phyloP scores from a whole-genome alignment of 1,140 invertebrate species.

The Fopius arisanus region DNA sequence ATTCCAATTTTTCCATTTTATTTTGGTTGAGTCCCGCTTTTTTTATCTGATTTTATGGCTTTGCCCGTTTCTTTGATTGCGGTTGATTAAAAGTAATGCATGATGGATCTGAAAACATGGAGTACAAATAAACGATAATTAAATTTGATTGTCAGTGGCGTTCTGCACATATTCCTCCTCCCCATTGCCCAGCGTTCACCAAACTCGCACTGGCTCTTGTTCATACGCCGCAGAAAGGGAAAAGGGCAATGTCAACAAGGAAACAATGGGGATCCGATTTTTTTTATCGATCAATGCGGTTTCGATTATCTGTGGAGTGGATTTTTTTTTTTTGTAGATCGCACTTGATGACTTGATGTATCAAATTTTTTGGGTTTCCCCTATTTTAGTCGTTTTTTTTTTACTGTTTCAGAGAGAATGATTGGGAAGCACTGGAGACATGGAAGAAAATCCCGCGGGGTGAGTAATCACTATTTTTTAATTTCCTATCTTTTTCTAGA shows the following conservation, averaged over 20 bases:
- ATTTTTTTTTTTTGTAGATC: neutral
- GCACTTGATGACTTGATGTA: neutral
- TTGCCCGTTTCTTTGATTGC: neutral
- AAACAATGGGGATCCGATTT: conserved; percentile 18
- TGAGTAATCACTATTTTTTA: too few relatives aligned
- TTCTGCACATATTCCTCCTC: neutral
- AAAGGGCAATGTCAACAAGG: conserved; percentile 23
- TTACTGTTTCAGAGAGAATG: too few relatives aligned
- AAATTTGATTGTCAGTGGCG: conserved; percentile 26
- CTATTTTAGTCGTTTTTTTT: too few relatives aligned
- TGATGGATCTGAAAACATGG: neutral
- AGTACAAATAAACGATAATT: conserved; percentile 23
- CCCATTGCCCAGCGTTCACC: neutral
- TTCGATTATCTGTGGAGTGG: neutral
- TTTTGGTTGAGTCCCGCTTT: too few relatives aligned
- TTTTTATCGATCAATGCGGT: conserved; percentile 12
- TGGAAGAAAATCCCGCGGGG: too few relatives aligned
- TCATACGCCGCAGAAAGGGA: conserved; percentile 9
- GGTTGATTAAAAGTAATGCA: neutral
- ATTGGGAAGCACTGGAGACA: too few relatives aligned
- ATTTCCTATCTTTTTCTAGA: too few relatives aligned
- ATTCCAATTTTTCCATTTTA: too few relatives aligned
- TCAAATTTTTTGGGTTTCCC: neutral
- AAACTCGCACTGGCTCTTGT: neutral
- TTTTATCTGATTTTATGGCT: neutral